Conservation (phyloP, 2,113 vertebrate species). For the Corydoras sp. region DNA sequence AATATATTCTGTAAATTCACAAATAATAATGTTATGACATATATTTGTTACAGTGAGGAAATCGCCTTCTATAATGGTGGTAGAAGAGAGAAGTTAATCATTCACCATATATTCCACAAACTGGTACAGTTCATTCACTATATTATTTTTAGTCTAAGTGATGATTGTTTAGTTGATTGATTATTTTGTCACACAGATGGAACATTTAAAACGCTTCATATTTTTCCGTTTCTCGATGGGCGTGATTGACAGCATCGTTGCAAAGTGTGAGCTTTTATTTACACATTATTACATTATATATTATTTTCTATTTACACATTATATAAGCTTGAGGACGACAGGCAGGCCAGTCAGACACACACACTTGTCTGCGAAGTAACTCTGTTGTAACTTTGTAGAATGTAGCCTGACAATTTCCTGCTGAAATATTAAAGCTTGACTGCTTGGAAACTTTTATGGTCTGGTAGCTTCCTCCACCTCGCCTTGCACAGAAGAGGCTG, state of each 20-base stretch:
- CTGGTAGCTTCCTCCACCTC: too few species aligned
- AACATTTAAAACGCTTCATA: constrained; percentile 90
- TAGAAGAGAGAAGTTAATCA: constrained; percentile 86
- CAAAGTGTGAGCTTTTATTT: constrained; percentile 83
- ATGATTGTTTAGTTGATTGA: background rate
- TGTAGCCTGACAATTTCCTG: too few species aligned
- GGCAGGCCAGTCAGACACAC: too few species aligned
- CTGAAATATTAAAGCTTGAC: too few species aligned
- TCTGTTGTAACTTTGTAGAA: too few species aligned
- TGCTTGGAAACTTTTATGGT: too few species aligned
- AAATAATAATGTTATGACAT: background rate
- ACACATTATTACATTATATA: too few species aligned
- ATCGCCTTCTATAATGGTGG: constrained; percentile 97
- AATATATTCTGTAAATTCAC: too few species aligned
- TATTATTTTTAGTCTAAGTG: background rate
- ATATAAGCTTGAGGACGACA: too few species aligned
- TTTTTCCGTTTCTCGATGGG: constrained; percentile 96
- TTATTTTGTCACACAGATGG: constrained; percentile 66
- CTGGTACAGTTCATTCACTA: constrained; percentile 66
- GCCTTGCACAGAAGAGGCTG: too few species aligned
- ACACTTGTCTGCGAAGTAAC: too few species aligned
- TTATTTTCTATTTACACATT: too few species aligned
- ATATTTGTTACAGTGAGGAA: constrained; percentile 78
- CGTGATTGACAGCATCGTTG: constrained; percentile 90
- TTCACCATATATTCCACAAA: constrained; percentile 81